Percentiles rank a stretch among this genome's conserved stretches.
Evolutionary conservation across 2,113 vertebrate genomes (phyloP).

Genomic region (Cynopterus brachyotis): DNA sequence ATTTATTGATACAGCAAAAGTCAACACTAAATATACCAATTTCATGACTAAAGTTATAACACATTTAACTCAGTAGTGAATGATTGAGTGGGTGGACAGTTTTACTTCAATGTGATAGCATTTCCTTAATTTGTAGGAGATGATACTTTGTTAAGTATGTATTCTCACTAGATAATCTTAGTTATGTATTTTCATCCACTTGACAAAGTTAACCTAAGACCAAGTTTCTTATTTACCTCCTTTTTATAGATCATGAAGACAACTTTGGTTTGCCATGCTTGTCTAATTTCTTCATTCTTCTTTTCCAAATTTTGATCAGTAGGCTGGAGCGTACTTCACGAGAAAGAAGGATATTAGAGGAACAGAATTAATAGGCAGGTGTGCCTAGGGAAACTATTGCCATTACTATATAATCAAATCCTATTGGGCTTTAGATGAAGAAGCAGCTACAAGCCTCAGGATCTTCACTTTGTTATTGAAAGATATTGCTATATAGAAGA

Average conservation of each 20-base stretch:
- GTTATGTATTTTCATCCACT: neutral
- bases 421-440: neutral
- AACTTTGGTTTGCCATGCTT: neutral
- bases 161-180: neutral
- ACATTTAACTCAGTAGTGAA: neutral
- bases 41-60: neutral
- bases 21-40: neutral
- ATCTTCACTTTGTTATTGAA: neutral
- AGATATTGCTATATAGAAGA: neutral
- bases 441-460: neutral
- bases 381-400: neutral
- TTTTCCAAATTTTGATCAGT: slow-evolving; percentile 31
- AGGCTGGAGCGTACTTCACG: neutral
- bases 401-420: neutral
- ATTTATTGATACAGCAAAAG: neutral
- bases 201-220: neutral
- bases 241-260: neutral
- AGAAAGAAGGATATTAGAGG: neutral
- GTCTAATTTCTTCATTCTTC: neutral
- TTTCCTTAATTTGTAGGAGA: neutral
- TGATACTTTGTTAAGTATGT: neutral
- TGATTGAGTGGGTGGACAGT: rapidly evolving
- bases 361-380: neutral
- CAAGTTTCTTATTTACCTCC: neutral
- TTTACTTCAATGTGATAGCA: neutral